These are phyloP conservation scores for Papilio demoleus DNA, from an alignment of 2,888 invertebrate species.

Conservation along the genomic window DNA sequence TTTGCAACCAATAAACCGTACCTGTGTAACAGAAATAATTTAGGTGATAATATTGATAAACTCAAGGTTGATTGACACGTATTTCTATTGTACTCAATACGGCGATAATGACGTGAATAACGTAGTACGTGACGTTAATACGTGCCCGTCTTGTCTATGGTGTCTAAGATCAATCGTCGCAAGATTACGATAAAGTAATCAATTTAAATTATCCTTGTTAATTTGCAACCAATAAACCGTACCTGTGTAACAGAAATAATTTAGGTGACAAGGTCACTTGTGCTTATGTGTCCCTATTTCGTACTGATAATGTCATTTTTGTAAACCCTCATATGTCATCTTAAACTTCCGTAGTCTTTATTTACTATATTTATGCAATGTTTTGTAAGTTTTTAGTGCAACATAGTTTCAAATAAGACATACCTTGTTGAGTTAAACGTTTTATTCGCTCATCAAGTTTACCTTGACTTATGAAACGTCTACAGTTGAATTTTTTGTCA, in stretches of 20 bases:
- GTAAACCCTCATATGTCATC: not conserved
- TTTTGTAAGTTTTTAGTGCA: too few relatives aligned
- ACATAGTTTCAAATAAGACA: not conserved
- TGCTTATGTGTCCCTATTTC: not conserved
- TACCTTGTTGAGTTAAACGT: not conserved
- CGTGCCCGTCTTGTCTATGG: not conserved
- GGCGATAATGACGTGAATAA: slow-evolving; percentile 1
- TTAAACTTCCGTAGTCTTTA: too few relatives aligned
- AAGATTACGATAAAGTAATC: too few relatives aligned
- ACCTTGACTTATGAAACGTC: slow-evolving; percentile 11
- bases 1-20: too few relatives aligned
- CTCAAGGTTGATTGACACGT: not conserved
- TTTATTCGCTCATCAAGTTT: not conserved
- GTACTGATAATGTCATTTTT: slow-evolving; percentile 7
- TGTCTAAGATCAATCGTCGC: not conserved
- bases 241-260: too few relatives aligned
- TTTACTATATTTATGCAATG: too few relatives aligned
- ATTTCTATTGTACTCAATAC: not conserved
- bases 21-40: too few relatives aligned
- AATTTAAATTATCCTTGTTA: too few relatives aligned
- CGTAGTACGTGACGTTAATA: slow-evolving; percentile 2
- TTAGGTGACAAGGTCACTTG: slow-evolving; percentile 5
- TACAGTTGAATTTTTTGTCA: slow-evolving; percentile 5
- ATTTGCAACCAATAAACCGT: too few relatives aligned
- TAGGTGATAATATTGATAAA: not conserved